Evolutionary conservation across 2,888 invertebrate genomes (phyloP), one percentile per base, ranked within the genome.

Genomic region (Drosophila dives): DNA sequence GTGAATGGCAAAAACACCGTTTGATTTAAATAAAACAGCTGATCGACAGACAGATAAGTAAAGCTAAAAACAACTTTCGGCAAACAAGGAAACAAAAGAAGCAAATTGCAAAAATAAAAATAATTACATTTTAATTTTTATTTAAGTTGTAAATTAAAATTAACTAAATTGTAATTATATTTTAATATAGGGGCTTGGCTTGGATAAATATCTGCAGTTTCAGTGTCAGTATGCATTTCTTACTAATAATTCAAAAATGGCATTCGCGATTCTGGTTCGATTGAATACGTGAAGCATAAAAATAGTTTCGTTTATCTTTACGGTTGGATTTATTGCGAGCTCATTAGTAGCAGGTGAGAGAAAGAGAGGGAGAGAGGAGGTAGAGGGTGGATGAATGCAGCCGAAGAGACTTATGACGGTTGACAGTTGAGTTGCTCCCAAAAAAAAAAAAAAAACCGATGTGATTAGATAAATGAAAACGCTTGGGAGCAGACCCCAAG

Each of bases 381-480:
- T 4, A 1, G 42, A 6, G 42, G 12, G 1, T 3, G 11, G n/a
- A 1, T 42, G 20, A 12, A 6, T 20, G 20, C 42, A 20, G 20
- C 20, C 20, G 6, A 45, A 12, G 45, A 45, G 45, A 45, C 45
- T 26, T 26, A 7, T 15, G 51, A 29, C 23, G 26, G 38, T 11
- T 15, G 51, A 51, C 12, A 32, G 12, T 8, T 45, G 45, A 33
- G 15, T 29, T 40, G 69, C 3, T 17, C 3, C 33, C 17, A 11
- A 40, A 38, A 58, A 11, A 20, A 11, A 49, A 38, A 58, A 11
- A 12, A 55, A 36, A n/a, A 1, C 26, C 55, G 42, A 45, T 50
- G 54, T 54, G 70, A 61, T 70, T 60, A 69, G 48, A 68, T 68
- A 54, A 68, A 60, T 68, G 70, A 33, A 67, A 55, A 33, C 58